Percentiles rank a stretch among this genome's conserved stretches.
Evolutionary conservation across 2,888 invertebrate species (phyloP).

Genomic region (Periphyllus acericola): DNA sequence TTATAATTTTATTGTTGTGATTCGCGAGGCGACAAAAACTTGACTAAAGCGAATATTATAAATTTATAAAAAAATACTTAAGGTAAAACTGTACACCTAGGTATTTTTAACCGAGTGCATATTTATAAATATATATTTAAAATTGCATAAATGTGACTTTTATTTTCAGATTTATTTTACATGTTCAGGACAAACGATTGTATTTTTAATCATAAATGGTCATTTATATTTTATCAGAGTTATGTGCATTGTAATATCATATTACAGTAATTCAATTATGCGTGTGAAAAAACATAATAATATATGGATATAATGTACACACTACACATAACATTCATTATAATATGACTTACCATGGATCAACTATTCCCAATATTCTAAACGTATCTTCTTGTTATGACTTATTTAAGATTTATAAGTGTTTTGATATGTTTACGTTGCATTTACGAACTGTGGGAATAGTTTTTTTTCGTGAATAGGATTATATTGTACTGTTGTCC

Average conservation of each 20-base stretch:
- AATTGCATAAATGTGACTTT: too few species aligned
- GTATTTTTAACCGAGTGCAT: too few species aligned
- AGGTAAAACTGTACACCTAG: too few species aligned
- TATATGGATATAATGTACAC: background rate
- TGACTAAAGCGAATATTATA: too few species aligned
- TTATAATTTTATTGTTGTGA: too few species aligned
- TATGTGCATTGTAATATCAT: slow-evolving; percentile 25
- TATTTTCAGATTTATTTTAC: too few species aligned
- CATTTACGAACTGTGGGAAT: slow-evolving; percentile 34
- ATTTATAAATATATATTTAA: too few species aligned
- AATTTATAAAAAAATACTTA: too few species aligned
- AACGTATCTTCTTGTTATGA: slow-evolving; percentile 27
- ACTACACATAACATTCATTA: background rate
- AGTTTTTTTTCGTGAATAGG: slow-evolving; percentile 5
- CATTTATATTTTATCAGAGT: background rate
- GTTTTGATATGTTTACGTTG: slow-evolving; percentile 16
- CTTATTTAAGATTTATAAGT: slow-evolving; percentile 32
- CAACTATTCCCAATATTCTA: background rate
- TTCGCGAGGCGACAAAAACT: too few species aligned
- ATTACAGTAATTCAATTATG: slow-evolving; percentile 23
- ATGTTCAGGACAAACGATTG: background rate
- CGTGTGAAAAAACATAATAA: background rate
- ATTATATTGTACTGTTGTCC: slow-evolving; percentile 1
- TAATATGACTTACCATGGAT: background rate
- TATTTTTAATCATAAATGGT: background rate